phyloP scores from a whole-genome alignment of 2,888 invertebrate genomes.

The Chironomus tentans region DNA sequence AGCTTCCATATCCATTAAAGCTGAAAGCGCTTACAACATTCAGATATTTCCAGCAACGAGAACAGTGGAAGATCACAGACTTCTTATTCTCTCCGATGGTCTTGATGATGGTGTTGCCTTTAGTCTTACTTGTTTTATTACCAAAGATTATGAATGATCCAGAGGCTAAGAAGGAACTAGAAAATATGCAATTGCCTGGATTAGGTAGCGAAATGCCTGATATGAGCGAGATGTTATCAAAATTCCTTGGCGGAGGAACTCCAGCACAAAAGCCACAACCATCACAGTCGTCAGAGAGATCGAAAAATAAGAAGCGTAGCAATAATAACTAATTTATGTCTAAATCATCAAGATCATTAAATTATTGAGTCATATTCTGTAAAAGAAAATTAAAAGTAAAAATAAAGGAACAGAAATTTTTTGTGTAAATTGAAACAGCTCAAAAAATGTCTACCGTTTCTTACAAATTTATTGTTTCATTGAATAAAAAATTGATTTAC shows the following conservation, averaged over 20 bases:
- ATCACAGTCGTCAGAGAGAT: background rate
- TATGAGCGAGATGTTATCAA: conserved; percentile 89
- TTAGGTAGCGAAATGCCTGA: conserved; percentile 85
- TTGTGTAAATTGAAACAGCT: background rate
- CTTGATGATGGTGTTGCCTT: conserved; percentile 91
- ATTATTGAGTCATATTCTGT: too few species aligned
- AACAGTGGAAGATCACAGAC: conserved; percentile 95
- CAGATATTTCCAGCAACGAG: conserved; percentile 84
- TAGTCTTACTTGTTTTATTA: conserved; percentile 80
- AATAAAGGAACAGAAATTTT: background rate
- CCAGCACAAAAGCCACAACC: conserved; percentile 28
- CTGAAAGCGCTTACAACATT: conserved; percentile 74
- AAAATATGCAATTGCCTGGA: conserved; percentile 65
- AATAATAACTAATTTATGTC: too few species aligned
- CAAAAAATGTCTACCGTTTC: background rate
- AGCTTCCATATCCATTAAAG: conserved; percentile 86
- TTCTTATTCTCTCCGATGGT: conserved; percentile 96
- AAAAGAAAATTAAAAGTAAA: background rate
- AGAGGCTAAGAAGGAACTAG: conserved; percentile 91
- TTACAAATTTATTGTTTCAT: background rate
- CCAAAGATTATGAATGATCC: conserved; percentile 98
- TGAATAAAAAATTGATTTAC: background rate
- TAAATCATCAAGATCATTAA: too few species aligned
- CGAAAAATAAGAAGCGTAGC: conserved; percentile 35
- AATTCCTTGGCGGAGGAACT: conserved; percentile 67